Evolutionary conservation across 2,888 invertebrate genomes (phyloP).

Genomic region (Erpobdella octoculata): DNA sequence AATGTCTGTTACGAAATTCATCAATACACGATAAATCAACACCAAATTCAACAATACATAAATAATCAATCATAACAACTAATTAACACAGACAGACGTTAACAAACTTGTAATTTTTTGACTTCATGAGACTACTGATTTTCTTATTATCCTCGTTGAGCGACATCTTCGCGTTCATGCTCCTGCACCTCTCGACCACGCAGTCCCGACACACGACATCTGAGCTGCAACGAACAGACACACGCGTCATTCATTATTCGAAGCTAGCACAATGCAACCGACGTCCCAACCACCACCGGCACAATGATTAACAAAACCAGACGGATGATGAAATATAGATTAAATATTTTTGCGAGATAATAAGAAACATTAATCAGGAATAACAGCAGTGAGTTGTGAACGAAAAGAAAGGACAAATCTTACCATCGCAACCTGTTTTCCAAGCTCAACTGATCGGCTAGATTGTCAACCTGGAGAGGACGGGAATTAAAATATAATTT

Average conservation of each 20-base stretch:
- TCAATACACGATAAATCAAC: no score
- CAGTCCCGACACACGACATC: conserved; percentile 51
- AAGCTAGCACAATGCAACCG: no score
- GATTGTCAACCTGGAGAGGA: conserved; percentile 11
- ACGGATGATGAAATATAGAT: no score
- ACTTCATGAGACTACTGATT: conserved; percentile 41
- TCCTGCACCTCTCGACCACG: conserved; percentile 55
- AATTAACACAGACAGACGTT: no score
- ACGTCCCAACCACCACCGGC: no score
- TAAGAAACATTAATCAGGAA: no score
- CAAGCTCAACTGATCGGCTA: conserved; percentile 2
- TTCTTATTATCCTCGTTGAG: conserved; percentile 57
- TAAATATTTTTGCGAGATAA: no score
- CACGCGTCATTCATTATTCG: no score
- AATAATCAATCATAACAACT: not conserved
- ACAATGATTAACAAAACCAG: no score
- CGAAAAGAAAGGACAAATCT: not conserved
- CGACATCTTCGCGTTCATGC: conserved; percentile 53
- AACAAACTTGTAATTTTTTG: not conserved
- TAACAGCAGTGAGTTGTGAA: not conserved
- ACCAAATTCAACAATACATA: no score
- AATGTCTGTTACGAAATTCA: no score
- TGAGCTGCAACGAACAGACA: conserved; percentile 7
- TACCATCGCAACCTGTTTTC: conserved; percentile 9
- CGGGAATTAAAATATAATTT: no score